Evolutionary conservation across 2,888 invertebrate genomes (phyloP).

Genomic region (Ophion slaviceki): DNA sequence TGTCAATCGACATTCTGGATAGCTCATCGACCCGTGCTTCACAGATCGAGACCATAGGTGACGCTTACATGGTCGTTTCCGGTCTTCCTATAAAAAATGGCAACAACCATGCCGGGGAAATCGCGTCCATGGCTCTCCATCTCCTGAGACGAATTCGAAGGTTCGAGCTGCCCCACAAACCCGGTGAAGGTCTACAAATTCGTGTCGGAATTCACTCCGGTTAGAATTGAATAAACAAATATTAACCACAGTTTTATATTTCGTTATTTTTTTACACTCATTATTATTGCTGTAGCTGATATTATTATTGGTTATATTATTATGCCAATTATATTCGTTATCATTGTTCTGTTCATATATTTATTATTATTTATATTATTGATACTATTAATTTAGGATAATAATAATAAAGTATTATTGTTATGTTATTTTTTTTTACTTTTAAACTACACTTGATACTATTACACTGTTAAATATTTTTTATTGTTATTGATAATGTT

Average conservation of each 20-base stretch:
- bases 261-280: background rate
- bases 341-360: too few species aligned
- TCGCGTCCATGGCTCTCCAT: constrained; percentile 94
- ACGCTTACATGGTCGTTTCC: constrained; percentile 95
- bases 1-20: background rate
- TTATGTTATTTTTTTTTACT: too few species aligned
- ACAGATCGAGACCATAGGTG: constrained; percentile 94
- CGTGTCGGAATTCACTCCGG: constrained; percentile 93
- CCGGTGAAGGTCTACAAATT: constrained; percentile 90
- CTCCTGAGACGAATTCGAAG: constrained; percentile 91
- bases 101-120: constrained; percentile 92
- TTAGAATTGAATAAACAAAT: constrained; percentile 84
- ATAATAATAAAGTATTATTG: too few species aligned
- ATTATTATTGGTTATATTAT: too few species aligned
- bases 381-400: too few species aligned
- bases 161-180: constrained; percentile 91
- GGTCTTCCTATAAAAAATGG: constrained; percentile 94
- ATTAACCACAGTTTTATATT: too few species aligned
- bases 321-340: too few species aligned
- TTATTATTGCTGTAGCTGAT: background rate
- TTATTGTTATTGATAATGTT: too few species aligned
- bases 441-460: too few species aligned
- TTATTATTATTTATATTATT: too few species aligned
- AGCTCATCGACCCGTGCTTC: background rate
- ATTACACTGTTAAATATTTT: too few species aligned